Conservation (phyloP, 2,797 vertebrate species). For the Crocidura indochinensis region DNA sequence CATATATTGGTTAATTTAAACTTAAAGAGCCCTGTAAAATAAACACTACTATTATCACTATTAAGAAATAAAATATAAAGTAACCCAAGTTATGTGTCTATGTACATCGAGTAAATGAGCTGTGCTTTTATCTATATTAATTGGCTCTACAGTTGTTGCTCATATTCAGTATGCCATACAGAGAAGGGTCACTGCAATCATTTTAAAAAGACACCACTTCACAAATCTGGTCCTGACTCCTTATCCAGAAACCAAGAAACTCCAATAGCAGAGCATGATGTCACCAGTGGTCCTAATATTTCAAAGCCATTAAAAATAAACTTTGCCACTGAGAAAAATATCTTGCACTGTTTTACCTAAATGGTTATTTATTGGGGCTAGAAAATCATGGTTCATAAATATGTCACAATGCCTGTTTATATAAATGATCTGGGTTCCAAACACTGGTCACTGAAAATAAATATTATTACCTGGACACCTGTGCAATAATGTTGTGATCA, state of each 20-base stretch:
- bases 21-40: background rate
- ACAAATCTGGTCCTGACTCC: slow-evolving; percentile 19
- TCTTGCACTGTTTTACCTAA: slow-evolving; percentile 6
- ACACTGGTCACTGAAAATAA: background rate
- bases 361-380: background rate
- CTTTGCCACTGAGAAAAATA: too few relatives aligned
- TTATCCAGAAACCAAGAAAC: slow-evolving; percentile 28
- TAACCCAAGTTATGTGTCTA: background rate
- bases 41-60: slow-evolving; percentile 4
- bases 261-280: slow-evolving; percentile 8
- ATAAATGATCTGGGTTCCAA: slow-evolving; percentile 34
- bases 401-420: slow-evolving; percentile 11
- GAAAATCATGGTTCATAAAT: slow-evolving; percentile 55
- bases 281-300: slow-evolving; percentile 22
- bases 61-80: slow-evolving; percentile 45
- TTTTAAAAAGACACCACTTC: background rate
- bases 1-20: slow-evolving; percentile 46
- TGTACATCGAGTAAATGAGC: background rate
- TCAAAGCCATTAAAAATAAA: background rate
- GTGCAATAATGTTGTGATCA: background rate
- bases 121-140: slow-evolving; percentile 31
- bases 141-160: background rate
- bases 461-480: background rate
- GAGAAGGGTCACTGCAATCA: background rate
- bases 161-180: background rate